Conservation (phyloP, 2,888 invertebrate genomes). For the Cryptocephalus primarius region DNA sequence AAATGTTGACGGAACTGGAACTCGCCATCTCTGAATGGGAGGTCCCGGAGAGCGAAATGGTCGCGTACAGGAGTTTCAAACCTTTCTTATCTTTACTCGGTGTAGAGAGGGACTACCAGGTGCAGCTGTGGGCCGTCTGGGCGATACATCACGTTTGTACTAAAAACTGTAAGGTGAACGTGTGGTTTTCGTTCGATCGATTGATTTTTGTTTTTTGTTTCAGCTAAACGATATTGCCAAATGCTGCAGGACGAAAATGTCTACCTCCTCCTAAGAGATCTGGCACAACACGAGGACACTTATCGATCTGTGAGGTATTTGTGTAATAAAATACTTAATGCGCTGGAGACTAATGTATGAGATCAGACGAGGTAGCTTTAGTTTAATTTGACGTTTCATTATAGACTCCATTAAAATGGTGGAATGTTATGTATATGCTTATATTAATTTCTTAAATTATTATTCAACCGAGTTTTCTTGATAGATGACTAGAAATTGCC, state of each 20-base stretch:
- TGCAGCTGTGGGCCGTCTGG: constrained; percentile 70
- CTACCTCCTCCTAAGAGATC: constrained; percentile 39
- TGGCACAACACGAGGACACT: constrained; percentile 29
- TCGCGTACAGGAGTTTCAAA: constrained; percentile 58
- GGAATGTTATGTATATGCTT: no score
- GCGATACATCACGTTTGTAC: constrained; percentile 68
- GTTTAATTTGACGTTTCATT: no score
- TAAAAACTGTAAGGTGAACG: constrained; percentile 49
- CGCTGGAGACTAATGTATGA: constrained; percentile 14
- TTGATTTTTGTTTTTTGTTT: constrained; percentile 17
- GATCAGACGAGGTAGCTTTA: background rate
- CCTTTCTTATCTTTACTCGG: constrained; percentile 59
- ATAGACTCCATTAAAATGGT: no score
- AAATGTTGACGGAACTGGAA: constrained; percentile 43
- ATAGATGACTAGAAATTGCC: no score
- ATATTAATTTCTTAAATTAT: no score
- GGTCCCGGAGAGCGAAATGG: constrained; percentile 63
- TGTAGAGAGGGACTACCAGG: constrained; percentile 48
- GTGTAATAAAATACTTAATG: constrained; percentile 25
- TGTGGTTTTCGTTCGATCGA: background rate
- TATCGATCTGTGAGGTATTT: constrained; percentile 23
- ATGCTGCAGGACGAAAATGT: constrained; percentile 54
- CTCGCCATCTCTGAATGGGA: constrained; percentile 52
- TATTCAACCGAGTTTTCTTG: no score
- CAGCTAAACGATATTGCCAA: constrained; percentile 54